Base-by-base conservation (phyloP, 2,797 vertebrate species). In the Brachyalestes nurse region DNA sequence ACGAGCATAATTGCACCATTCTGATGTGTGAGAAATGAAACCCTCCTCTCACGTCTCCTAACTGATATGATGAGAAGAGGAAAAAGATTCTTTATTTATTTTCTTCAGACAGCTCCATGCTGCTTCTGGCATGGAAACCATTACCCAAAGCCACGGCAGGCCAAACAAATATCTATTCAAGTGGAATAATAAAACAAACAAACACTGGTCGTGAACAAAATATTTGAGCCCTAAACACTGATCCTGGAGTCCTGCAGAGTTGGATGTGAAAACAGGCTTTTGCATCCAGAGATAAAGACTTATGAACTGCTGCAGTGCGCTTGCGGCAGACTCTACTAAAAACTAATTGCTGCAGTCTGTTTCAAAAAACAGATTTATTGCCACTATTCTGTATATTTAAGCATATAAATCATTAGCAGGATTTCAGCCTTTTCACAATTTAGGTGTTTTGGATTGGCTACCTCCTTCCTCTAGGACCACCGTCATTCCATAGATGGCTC, bases 141-240 rank as follows among this genome's bases (percentile, higher is more conserved):
- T 89, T 85, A 84, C 71, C 60, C 60, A 57, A 57, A 84, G 75
- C 77, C 77, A 73, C 42, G 65, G 51, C 75, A 51, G 77, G 77
- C 80, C 82, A 83, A 88, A 86, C 83, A 87, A 86, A 85, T 84
- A 88, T 86, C 82, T 85, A 64, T 85, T 82, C 76, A 84, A 79
- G 78, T 62, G 17, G 57, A 86, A 81, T 82, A 77, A 78, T 78
- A 83, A 86, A 83, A 85, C 75, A 84, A 87, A 88, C 77, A 80
- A 71, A 80, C 8, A 8, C 19, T 62, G 77, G 67, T 83, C 61
- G 61, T 69, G 65, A 75, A 78, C 65, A 84, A 86, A 81, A 85
- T 83, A 76, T 85, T 84, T 74, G 38, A 82, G 83, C 79, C 62
- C 62, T 73, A 80, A 85, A 86, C 77, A 64, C 70, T 69, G 67